phyloP scores from a whole-genome alignment of 2,113 vertebrate species.

The Melospiza georgiana region DNA sequence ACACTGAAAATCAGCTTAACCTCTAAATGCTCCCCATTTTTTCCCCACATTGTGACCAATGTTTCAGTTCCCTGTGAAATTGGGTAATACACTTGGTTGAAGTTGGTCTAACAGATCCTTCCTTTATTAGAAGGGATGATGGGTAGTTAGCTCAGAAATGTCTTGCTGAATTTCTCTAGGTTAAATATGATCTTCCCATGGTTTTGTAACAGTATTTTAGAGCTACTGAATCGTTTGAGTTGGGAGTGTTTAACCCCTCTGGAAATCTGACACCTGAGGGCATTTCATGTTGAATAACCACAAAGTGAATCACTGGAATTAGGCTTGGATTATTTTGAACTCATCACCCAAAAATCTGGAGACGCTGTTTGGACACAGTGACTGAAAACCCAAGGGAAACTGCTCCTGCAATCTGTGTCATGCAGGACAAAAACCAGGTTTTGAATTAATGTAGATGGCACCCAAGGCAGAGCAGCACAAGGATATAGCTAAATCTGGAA shows the following conservation, averaged over 20 bases:
- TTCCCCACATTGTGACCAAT: not conserved
- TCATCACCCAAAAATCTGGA: not conserved
- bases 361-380: not conserved
- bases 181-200: not conserved
- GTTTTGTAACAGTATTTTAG: not conserved
- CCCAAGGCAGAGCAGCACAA: not conserved
- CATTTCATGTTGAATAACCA: not conserved
- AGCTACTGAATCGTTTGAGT: not conserved
- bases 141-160: not conserved
- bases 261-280: not conserved
- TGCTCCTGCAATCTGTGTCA: not conserved
- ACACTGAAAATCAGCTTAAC: not conserved
- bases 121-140: not conserved
- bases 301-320: not conserved
- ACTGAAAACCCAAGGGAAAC: not conserved
- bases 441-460: not conserved
- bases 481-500: not conserved
- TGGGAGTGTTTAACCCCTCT: conserved; percentile 17
- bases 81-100: not conserved
- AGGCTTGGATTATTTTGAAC: not conserved
- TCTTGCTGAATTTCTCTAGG: not conserved
- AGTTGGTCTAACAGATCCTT: not conserved
- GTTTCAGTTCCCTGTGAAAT: not conserved
- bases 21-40: not conserved
- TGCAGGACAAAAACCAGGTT: not conserved